A percentile compares a stretch with the other conserved stretches of the same genome.
phyloP scores from a whole-genome alignment of 2,888 invertebrate genomes.

The Pimpla rufipes region DNA sequence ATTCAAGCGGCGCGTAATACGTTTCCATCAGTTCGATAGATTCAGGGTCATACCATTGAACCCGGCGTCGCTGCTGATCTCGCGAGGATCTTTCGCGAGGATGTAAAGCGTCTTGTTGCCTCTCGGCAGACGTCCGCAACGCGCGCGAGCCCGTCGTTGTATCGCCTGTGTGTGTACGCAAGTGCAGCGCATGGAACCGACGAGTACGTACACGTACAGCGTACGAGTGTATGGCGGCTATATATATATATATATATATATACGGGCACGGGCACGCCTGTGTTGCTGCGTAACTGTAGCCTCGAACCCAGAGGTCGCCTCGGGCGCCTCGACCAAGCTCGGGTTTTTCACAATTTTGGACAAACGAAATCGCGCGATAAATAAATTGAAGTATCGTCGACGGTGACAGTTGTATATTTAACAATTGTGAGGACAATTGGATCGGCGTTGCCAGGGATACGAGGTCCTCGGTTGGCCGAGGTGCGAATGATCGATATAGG shows the following conservation, averaged over 20 bases:
- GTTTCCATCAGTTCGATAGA: constrained; percentile 51
- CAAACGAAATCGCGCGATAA: constrained; percentile 17
- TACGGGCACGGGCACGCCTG: constrained; percentile 67
- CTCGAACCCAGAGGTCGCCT: constrained; percentile 69
- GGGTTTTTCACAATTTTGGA: neutral
- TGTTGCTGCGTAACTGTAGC: constrained; percentile 71
- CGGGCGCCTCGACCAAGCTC: constrained; percentile 39
- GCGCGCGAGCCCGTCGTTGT: no score
- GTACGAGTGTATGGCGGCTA: no score
- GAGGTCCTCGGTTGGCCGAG: constrained; percentile 33
- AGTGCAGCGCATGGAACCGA: constrained; percentile 7
- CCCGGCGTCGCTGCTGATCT: constrained; percentile 59
- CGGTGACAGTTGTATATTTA: neutral
- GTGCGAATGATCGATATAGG: constrained; percentile 75
- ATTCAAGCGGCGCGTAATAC: neutral
- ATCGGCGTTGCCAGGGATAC: constrained; percentile 2
- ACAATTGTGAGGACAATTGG: constrained; percentile 3
- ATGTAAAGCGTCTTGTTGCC: constrained; percentile 39
- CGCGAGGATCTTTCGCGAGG: constrained; percentile 40
- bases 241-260: constrained; percentile 28
- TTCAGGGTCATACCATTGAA: constrained; percentile 73
- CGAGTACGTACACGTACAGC: neutral
- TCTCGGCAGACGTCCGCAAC: constrained; percentile 18
- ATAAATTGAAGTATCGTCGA: neutral
- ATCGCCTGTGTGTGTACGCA: neutral